Conservation (phyloP, 2,888 invertebrate genomes). For the Netelia inedita region DNA sequence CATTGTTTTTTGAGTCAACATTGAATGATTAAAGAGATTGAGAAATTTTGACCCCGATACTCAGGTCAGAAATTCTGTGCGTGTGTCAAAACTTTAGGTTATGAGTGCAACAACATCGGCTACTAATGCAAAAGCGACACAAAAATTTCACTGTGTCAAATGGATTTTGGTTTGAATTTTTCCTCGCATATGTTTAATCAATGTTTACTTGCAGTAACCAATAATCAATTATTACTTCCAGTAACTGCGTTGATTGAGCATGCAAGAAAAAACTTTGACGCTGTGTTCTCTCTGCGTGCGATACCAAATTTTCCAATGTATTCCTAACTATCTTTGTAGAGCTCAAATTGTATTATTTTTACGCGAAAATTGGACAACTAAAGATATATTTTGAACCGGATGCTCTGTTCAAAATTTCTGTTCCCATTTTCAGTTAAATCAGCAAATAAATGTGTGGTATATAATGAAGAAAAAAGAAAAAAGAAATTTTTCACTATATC, state of each 20-base stretch:
- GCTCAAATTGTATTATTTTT: not conserved
- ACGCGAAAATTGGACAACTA: not conserved
- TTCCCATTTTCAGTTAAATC: not conserved
- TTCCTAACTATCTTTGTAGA: not conserved
- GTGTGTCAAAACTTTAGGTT: too few species aligned
- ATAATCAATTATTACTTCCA: not conserved
- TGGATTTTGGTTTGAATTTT: not conserved
- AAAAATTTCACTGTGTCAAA: too few species aligned
- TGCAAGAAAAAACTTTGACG: not conserved
- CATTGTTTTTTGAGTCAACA: too few species aligned
- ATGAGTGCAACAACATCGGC: too few species aligned
- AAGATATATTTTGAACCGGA: not conserved
- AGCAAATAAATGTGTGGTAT: too few species aligned
- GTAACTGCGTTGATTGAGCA: not conserved
- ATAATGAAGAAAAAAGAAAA: too few species aligned
- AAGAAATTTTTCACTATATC: too few species aligned
- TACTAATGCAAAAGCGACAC: too few species aligned
- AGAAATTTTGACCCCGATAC: too few species aligned
- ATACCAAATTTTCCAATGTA: slow-evolving; percentile 1
- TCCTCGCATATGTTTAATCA: not conserved
- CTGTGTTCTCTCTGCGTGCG: not conserved
- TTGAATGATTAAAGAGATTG: too few species aligned
- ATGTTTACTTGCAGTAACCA: not conserved
- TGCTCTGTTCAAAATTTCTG: not conserved
- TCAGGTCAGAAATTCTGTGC: too few species aligned